phyloP scores from a whole-genome alignment of 2,113 vertebrate species.

The Cheilinus undulatus region DNA sequence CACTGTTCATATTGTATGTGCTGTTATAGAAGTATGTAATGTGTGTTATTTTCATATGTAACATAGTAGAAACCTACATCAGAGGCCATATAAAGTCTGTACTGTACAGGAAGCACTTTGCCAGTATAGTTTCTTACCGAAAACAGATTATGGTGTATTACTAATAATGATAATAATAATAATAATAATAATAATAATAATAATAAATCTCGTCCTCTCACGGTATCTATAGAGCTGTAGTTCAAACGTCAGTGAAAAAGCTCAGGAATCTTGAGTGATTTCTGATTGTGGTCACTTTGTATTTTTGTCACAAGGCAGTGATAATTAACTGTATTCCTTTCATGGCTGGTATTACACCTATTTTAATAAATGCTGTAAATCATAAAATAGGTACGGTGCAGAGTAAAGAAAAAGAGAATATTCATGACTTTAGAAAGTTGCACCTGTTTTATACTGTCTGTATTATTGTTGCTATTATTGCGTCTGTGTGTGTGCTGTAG shows the following conservation, averaged over 20 bases:
- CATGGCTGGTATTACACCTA: slow-evolving; percentile 44
- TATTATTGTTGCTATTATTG: slow-evolving; percentile 47
- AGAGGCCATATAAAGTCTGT: slow-evolving; percentile 76
- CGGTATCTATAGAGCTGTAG: slow-evolving; percentile 46
- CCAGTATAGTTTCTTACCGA: slow-evolving; percentile 68
- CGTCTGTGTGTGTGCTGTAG: slow-evolving; percentile 50
- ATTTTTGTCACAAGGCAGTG: slow-evolving; percentile 41
- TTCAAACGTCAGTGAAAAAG: slow-evolving; percentile 51
- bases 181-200: slow-evolving; percentile 8
- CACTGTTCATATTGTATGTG: slow-evolving; percentile 54
- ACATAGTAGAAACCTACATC: slow-evolving; percentile 44
- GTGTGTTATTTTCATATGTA: slow-evolving; percentile 47
- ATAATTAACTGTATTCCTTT: slow-evolving; percentile 30
- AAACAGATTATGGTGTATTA: slow-evolving; percentile 42
- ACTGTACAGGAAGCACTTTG: slow-evolving; percentile 82
- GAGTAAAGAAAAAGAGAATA: slow-evolving; percentile 31
- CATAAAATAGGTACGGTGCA: slow-evolving; percentile 40
- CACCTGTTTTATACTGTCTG: slow-evolving; percentile 74
- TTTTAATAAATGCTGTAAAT: slow-evolving; percentile 64
- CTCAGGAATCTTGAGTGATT: slow-evolving; percentile 67
- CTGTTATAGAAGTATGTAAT: slow-evolving; percentile 42
- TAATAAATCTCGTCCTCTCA: slow-evolving; percentile 10
- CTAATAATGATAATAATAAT: slow-evolving; percentile 6
- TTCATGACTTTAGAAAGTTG: slow-evolving; percentile 38
- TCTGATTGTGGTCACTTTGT: slow-evolving; percentile 59